phyloP scores from a whole-genome alignment of 2,888 invertebrate species.

The Calameuta filiformis region DNA sequence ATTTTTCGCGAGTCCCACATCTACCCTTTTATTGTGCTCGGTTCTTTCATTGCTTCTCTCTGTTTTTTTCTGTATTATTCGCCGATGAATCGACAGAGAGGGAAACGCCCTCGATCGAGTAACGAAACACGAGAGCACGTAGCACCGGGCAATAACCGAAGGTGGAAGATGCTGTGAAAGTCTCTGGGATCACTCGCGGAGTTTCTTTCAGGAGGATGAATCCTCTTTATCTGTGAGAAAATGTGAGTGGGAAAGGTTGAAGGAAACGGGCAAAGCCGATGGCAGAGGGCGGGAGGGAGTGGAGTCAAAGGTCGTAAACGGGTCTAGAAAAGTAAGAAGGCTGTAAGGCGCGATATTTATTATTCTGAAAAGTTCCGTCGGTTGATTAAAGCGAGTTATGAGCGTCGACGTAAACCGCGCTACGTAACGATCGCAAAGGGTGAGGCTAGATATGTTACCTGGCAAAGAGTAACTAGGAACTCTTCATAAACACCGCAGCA shows the following conservation, averaged over 20 bases:
- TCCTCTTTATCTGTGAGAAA: background rate
- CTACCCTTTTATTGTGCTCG: background rate
- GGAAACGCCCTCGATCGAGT: background rate
- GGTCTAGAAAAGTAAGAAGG: slow-evolving; percentile 19
- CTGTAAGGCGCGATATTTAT: slow-evolving; percentile 22
- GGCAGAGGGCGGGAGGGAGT: background rate
- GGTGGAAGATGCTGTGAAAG: background rate
- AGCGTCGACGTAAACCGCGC: slow-evolving; percentile 16
- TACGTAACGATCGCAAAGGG: background rate
- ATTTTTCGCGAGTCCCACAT: background rate
- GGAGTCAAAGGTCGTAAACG: background rate
- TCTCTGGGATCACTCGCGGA: background rate
- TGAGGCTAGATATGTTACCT: background rate
- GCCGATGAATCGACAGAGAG: background rate
- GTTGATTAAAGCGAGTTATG: slow-evolving; percentile 55
- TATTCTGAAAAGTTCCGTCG: slow-evolving; percentile 44
- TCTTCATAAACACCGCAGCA: slow-evolving; percentile 18
- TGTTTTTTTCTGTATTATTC: background rate
- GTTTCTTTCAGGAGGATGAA: background rate
- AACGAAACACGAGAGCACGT: background rate
- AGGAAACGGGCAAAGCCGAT: background rate
- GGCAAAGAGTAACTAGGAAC: slow-evolving; percentile 20
- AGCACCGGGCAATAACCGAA: background rate
- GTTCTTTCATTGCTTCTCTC: background rate
- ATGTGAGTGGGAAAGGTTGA: background rate